phyloP scores from a whole-genome alignment of 2,797 vertebrate genomes.

The Thalassophryne amazonica region DNA sequence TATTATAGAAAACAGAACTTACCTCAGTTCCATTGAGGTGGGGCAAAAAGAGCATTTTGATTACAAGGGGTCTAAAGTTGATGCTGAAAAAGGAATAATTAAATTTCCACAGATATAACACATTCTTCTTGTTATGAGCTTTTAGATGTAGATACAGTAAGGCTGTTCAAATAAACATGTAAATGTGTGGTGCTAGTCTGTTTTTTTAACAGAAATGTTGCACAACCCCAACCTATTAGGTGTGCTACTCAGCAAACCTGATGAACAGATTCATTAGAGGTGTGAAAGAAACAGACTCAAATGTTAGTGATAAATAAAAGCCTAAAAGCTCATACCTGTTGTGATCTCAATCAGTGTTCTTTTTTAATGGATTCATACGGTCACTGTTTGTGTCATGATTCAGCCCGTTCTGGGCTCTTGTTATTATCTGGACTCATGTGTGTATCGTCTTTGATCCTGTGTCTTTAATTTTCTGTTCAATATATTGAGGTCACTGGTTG shows the following conservation, averaged over 20 bases:
- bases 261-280: constrained; percentile 44
- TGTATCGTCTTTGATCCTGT: too few relatives aligned
- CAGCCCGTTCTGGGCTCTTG: too few relatives aligned
- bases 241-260: constrained; percentile 57
- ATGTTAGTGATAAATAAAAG: constrained; percentile 21
- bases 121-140: constrained; percentile 77
- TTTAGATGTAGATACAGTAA: constrained; percentile 82
- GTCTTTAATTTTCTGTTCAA: too few relatives aligned
- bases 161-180: constrained; percentile 64
- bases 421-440: too few relatives aligned
- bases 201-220: constrained; percentile 56
- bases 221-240: constrained; percentile 38
- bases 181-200: constrained; percentile 31
- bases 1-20: too few relatives aligned
- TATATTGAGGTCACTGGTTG: too few relatives aligned
- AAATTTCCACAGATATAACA: constrained; percentile 64
- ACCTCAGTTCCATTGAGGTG: too few relatives aligned
- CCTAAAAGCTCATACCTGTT: too few relatives aligned
- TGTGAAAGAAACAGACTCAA: constrained; percentile 44
- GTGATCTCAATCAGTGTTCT: too few relatives aligned
- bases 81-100: constrained; percentile 50
- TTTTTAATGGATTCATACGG: too few relatives aligned
- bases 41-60: too few relatives aligned
- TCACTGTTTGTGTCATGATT: too few relatives aligned
- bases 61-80: constrained; percentile 25